Evolutionary conservation across 2,797 vertebrate genomes (phyloP).

Genomic region (Ispidina picta): DNA sequence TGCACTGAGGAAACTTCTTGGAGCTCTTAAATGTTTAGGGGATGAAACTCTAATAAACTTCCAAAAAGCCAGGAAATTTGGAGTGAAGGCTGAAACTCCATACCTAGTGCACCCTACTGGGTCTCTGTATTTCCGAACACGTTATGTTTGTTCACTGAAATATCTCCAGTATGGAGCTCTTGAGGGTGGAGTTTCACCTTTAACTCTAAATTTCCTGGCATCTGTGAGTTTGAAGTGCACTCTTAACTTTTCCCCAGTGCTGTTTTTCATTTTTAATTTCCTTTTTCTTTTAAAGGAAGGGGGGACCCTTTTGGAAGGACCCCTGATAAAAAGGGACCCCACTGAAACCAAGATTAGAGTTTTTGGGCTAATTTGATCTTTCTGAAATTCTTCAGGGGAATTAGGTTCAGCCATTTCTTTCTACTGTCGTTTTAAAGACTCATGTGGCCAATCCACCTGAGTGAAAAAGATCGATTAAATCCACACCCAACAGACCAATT

Average conservation of each 20-base stretch:
- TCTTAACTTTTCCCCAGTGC: slow-evolving; percentile 53
- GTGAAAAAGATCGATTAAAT: slow-evolving; percentile 10
- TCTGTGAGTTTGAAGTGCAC: not conserved
- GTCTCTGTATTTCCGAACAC: slow-evolving; percentile 32
- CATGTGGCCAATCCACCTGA: not conserved
- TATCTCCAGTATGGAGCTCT: not conserved
- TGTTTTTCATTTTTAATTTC: slow-evolving; percentile 67
- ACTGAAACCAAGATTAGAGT: not conserved
- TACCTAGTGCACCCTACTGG: slow-evolving; percentile 24
- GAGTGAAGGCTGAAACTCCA: slow-evolving; percentile 45
- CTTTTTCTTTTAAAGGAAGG: slow-evolving; percentile 58
- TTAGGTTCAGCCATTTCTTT: not conserved
- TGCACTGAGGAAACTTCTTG: slow-evolving; percentile 10
- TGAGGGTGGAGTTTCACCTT: slow-evolving; percentile 51
- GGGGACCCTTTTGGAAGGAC: slow-evolving; percentile 1
- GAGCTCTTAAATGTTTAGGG: not conserved
- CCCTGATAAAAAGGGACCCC: slow-evolving; percentile 36
- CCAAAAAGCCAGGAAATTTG: slow-evolving; percentile 45
- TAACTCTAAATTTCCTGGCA: slow-evolving; percentile 56
- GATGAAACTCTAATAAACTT: slow-evolving; percentile 52
- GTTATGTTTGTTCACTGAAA: slow-evolving; percentile 9
- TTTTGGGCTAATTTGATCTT: slow-evolving; percentile 19
- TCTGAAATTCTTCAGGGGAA: slow-evolving; percentile 28
- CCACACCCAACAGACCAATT: not conserved
- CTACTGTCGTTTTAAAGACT: not conserved